These are phyloP conservation scores for Hypselothyrea guttata DNA, from an alignment of 2,888 invertebrate species.

Conservation along the genomic window DNA sequence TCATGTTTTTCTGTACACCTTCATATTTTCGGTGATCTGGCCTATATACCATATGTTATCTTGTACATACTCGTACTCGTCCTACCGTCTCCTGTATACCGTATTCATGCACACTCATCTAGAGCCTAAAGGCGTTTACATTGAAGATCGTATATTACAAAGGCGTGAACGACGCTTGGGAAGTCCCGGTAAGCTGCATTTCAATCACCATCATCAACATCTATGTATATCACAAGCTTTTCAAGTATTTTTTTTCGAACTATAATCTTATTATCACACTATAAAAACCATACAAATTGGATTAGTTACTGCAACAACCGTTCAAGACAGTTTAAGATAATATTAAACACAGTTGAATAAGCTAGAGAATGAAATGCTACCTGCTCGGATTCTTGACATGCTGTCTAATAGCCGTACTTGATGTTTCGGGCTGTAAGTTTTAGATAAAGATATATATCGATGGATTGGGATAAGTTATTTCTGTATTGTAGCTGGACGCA, in stretches of 20 bases:
- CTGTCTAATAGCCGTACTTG: too few species aligned
- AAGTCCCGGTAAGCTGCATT: slow-evolving; percentile 79
- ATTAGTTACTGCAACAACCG: too few species aligned
- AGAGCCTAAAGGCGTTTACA: slow-evolving; percentile 79
- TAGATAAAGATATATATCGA: too few species aligned
- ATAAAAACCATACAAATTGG: too few species aligned
- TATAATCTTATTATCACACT: slow-evolving; percentile 20
- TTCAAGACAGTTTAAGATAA: too few species aligned
- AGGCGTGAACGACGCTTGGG: slow-evolving; percentile 81
- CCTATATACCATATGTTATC: slow-evolving; percentile 36
- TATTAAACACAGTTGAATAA: too few species aligned
- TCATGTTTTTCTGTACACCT: slow-evolving; percentile 11
- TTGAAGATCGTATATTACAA: slow-evolving; percentile 81
- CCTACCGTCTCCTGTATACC: slow-evolving; percentile 1
- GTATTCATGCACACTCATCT: slow-evolving; percentile 47
- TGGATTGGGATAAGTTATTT: too few species aligned
- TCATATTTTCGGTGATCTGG: slow-evolving; percentile 48
- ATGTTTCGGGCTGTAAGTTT: too few species aligned
- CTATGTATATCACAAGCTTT: neutral
- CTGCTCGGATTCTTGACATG: too few species aligned
- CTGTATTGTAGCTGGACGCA: slow-evolving; percentile 17
- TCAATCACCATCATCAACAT: neutral
- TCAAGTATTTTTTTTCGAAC: too few species aligned
- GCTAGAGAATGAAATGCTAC: too few species aligned
- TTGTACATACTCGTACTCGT: slow-evolving; percentile 31